Percentiles rank a stretch among this genome's conserved stretches.
Conservation (phyloP, 2,888 invertebrate genomes). For the Epirrhoe alternata region DNA sequence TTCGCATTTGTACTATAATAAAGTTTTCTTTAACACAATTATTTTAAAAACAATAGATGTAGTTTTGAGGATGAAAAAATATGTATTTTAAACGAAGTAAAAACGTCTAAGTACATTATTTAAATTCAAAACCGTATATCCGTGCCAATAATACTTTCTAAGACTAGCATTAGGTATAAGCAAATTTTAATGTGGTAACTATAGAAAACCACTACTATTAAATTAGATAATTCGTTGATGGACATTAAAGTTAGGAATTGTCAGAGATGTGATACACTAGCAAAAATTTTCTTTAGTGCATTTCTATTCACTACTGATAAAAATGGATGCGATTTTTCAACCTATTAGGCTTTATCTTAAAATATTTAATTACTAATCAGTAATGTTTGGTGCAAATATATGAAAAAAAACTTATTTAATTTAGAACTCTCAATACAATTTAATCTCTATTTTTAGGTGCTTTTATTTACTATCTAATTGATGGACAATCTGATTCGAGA, state of each 20-base stretch:
- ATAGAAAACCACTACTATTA: conserved; percentile 10
- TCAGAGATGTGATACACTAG: conserved; percentile 5
- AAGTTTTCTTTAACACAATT: neutral
- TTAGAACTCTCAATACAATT: conserved; percentile 22
- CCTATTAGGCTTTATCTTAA: neutral
- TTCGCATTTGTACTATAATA: neutral
- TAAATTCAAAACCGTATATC: neutral
- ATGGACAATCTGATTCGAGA: conserved; percentile 93
- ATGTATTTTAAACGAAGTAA: neutral
- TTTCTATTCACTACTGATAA: neutral
- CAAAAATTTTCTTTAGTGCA: conserved; percentile 7
- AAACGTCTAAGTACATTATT: neutral
- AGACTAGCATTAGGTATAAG: conserved; percentile 25
- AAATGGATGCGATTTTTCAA: neutral
- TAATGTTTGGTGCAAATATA: conserved; percentile 7
- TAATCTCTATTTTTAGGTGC: conserved; percentile 5
- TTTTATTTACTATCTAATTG: conserved; percentile 72
- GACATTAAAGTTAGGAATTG: conserved; percentile 3
- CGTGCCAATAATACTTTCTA: conserved; percentile 22
- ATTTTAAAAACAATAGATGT: neutral
- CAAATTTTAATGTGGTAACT: conserved; percentile 20
- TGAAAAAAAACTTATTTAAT: conserved; percentile 6
- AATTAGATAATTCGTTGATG: conserved; percentile 23
- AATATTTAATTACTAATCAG: neutral
- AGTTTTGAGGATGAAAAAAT: neutral